A percentile compares a stretch with the other conserved stretches of the same genome.
These are phyloP conservation scores for Phrynocephalus forsythii DNA, from an alignment of 2,797 vertebrate species.

Conservation along the genomic window DNA sequence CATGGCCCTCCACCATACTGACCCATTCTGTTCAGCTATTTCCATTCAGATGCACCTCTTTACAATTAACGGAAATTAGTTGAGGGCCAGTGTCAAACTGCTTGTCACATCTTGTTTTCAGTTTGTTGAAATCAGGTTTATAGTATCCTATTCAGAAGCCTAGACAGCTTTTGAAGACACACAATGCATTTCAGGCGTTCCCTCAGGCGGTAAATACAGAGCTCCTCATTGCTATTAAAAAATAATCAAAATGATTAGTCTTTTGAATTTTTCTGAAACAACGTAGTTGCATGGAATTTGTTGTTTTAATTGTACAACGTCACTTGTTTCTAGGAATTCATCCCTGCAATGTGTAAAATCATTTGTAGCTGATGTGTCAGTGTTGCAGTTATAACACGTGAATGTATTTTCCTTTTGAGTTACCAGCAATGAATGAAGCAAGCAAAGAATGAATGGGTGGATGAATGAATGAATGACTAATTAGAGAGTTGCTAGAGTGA, in stretches of 20 bases:
- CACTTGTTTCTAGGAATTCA: conserved; percentile 64
- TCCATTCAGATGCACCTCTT: conserved; percentile 82
- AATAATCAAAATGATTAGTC: conserved; percentile 82
- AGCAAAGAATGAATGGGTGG: conserved; percentile 53
- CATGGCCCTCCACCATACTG: conserved; percentile 76
- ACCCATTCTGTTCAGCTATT: conserved; percentile 81
- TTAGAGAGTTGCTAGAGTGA: conserved; percentile 45
- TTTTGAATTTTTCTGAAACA: conserved; percentile 77
- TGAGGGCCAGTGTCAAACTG: conserved; percentile 81
- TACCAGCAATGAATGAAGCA: conserved; percentile 64
- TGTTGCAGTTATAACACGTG: conserved; percentile 49
- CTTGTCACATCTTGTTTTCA: conserved; percentile 90
- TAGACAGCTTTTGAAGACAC: conserved; percentile 71
- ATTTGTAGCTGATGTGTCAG: conserved; percentile 66
- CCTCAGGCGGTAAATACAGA: conserved; percentile 78
- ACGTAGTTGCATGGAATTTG: conserved; percentile 72
- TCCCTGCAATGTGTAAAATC: conserved; percentile 59
- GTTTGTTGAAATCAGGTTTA: conserved; percentile 84
- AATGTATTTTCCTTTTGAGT: conserved; percentile 62
- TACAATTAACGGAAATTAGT: conserved; percentile 86
- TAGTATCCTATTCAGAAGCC: conserved; percentile 79
- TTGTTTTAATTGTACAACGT: conserved; percentile 71
- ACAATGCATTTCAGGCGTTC: conserved; percentile 82
- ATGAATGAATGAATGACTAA: conserved; percentile 60
- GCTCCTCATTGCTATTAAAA: conserved; percentile 80